phyloP scores from a whole-genome alignment of 2,888 invertebrate species.

The Pediacus dermestoides region DNA sequence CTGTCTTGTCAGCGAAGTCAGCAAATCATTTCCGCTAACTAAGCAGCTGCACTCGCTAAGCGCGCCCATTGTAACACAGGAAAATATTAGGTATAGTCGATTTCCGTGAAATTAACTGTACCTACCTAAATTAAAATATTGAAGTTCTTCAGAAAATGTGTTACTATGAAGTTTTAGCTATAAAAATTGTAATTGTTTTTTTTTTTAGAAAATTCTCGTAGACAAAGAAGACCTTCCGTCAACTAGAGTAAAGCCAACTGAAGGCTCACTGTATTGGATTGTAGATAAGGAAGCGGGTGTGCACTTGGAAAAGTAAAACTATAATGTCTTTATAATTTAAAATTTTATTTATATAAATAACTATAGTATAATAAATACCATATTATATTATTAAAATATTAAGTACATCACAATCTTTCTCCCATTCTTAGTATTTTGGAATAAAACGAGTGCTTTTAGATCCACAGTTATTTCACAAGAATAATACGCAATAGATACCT shows the following conservation, averaged over 20 bases:
- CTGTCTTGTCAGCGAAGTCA: no score
- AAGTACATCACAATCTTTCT: conserved; percentile 48
- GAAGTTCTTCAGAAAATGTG: no score
- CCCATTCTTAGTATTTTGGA: conserved; percentile 13
- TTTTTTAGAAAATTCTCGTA: conserved; percentile 70
- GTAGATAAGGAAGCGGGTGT: conserved; percentile 57
- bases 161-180: conserved; percentile 1
- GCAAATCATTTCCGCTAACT: no score
- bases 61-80: no score
- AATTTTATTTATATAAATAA: conserved; percentile 22
- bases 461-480: no score
- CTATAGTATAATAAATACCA: conserved; percentile 43
- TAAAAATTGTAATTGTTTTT: conserved; percentile 6
- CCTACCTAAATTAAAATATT: no score
- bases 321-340: conserved; percentile 20
- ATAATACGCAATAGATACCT: no score
- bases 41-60: no score
- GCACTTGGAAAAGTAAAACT: conserved; percentile 16
- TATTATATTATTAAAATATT: conserved; percentile 45
- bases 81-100: no score
- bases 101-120: no score
- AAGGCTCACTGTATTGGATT: conserved; percentile 66
- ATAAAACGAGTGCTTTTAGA: conserved; percentile 6
- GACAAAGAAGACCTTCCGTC: conserved; percentile 77
- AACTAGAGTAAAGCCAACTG: conserved; percentile 64